Base-by-base conservation (phyloP, 2,888 invertebrate genomes). In the Allygus modestus region DNA sequence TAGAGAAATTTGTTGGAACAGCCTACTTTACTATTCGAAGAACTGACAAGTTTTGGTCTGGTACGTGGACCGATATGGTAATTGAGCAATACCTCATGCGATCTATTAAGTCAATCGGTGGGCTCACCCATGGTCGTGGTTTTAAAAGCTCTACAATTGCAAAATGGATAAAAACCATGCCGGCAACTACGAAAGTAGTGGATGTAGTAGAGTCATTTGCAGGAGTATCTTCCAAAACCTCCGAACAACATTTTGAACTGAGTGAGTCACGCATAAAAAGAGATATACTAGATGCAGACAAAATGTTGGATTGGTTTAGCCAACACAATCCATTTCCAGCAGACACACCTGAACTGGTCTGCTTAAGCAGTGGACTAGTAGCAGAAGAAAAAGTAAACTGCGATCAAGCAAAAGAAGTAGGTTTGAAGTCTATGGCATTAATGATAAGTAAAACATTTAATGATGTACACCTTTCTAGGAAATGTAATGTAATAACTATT, bases 11-110 rank as follows among this genome's bases (percentile, higher is more conserved):
- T 84, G 86, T 87, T 28, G 61, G 43, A 12, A 12, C 33, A 41
- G 84, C 84, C 0, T 77, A 71, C 41, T 87, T 87, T 69, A 86
- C 85, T 1, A 82, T 86, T 58, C 58, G 86, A n/a, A n/a, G 86
- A n/a, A 33, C 84, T 37, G 79, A 86, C 41, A 61, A 86, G 65
- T 85, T 83, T 58, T 87, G 84, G 81, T 83, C 83, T 31, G 87
- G 87, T 0, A 82, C 83, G 17, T 86, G 82, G 83, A 69, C 85
- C 2, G 86, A 87, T 75, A 71, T 85, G 84, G 88, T 87, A 12
- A 89, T 89, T 73, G 90, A 90, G 82, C 89, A 89, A 85, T 84
- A 84, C 0, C 75, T 89, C 5, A 90, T 89, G 88, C 81, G 87
- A 77, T 81, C 84, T n/a, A 88, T 89, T 86, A 88, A 89, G 51